Evolutionary conservation across 2,888 invertebrate genomes (phyloP), one percentile per base, ranked within the genome.

Genomic region (Doris montereyensis): DNA sequence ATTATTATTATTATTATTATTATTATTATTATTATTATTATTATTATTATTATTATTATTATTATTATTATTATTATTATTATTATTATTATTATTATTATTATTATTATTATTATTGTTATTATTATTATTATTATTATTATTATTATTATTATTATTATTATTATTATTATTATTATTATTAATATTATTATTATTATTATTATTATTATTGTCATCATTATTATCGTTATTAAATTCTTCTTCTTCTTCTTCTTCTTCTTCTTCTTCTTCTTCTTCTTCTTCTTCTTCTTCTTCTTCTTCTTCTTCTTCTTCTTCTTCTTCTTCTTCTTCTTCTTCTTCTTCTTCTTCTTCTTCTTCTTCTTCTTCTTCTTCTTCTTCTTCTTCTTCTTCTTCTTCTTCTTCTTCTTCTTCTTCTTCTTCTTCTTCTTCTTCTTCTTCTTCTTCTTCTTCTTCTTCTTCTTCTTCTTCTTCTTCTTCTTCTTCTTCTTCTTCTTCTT

Each of bases 191-290:
- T 41, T 41, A 41, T 41, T 41, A 41, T 41, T 17, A 41, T 41
- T 41, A 41, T 41, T 41, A 41, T 41, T 41, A 41, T 41, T 41
- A 41, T 41, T 41, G 17, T 41, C 17, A 41, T 41, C 52, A 41
- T 41, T 41, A 41, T 41, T 41, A 41, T 41, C 17, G 17, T 41
- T 41, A 41, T 41, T 41, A 10, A n/a, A 26, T 28, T 68, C 68
- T 28, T 68, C 68, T 28, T 68, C 68, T 28, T 68, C 68, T 28
- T 68, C 68, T 28, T 68, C 68, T 28, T 68, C 68, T 28, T 68
- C 68, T 68, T 68, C 68, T 68, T 68, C 68, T 68, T 68, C 68
- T 68, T 68, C 68, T 68, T 26, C 68, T 28, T 28, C 68, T 28
- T 30, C 32, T 30, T 3, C 13, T 34, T 28, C 24, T 34, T 28